Percentiles rank a stretch among this genome's conserved stretches.
phyloP scores from a whole-genome alignment of 1,140 invertebrate genomes.

The Diuraphis noxia region DNA sequence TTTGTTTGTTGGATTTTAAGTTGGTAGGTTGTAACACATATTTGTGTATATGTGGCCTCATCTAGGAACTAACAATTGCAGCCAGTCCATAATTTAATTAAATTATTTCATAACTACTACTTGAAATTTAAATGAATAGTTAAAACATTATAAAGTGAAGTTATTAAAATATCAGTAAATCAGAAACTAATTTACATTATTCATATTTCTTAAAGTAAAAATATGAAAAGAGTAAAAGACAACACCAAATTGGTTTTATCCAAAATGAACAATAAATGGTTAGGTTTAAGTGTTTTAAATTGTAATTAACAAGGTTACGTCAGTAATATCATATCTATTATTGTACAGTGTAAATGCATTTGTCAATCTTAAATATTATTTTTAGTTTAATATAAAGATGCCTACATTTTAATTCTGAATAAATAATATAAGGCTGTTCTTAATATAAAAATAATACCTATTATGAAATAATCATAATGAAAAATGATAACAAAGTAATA shows the following conservation, averaged over 20 bases:
- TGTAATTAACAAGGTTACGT: background rate
- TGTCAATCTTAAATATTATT: background rate
- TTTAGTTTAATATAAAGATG: background rate
- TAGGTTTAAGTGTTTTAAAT: background rate
- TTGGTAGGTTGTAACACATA: too few species aligned
- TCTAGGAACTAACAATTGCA: too few species aligned
- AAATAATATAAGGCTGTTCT: background rate
- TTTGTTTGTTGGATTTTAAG: too few species aligned
- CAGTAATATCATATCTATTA: background rate
- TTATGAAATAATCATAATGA: background rate
- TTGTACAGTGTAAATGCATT: background rate
- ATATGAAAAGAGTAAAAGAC: too few species aligned
- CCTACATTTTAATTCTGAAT: background rate
- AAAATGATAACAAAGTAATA: background rate
- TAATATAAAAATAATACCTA: background rate
- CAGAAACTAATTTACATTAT: background rate
- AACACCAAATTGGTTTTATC: background rate
- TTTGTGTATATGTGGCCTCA: too few species aligned
- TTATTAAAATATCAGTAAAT: too few species aligned
- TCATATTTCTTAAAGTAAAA: background rate
- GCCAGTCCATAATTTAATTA: background rate
- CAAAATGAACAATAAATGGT: background rate
- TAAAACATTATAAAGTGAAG: background rate
- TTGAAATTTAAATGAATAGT: background rate
- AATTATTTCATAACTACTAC: background rate